These are phyloP conservation scores for Phalanger gymnotis DNA, from an alignment of 2,797 vertebrate genomes.

Conservation along the genomic window DNA sequence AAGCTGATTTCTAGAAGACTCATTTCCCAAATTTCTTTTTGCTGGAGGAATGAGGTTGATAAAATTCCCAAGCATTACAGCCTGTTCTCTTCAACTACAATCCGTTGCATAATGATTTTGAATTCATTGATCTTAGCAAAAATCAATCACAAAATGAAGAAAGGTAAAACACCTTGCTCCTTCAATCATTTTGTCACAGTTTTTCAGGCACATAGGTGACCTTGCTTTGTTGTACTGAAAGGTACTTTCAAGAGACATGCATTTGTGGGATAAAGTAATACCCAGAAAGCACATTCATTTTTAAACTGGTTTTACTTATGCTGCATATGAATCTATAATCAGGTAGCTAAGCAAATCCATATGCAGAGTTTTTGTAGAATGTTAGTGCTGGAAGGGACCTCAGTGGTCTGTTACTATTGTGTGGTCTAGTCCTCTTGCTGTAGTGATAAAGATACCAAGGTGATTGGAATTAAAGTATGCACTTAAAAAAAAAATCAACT, in stretches of 20 bases:
- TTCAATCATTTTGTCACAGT: constrained; percentile 33
- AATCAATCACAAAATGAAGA: constrained; percentile 37
- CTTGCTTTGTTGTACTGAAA: background rate
- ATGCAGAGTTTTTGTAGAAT: background rate
- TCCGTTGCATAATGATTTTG: constrained; percentile 1
- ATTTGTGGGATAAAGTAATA: constrained; percentile 30
- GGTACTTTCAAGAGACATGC: constrained; percentile 17
- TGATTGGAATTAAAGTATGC: background rate
- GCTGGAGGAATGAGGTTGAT: constrained; percentile 13
- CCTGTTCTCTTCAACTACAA: constrained; percentile 44
- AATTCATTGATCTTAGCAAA: constrained; percentile 60
- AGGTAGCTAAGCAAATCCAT: constrained; percentile 10
- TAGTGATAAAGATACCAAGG: background rate
- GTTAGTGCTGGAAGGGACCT: background rate
- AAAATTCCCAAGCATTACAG: constrained; percentile 45
- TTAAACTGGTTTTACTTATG: constrained; percentile 42
- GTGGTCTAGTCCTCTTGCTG: background rate
- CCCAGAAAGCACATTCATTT: constrained; percentile 55
- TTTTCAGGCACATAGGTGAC: constrained; percentile 28
- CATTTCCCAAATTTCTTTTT: constrained; percentile 39
- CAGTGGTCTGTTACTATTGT: background rate
- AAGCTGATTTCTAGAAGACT: background rate
- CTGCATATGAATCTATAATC: constrained; percentile 24
- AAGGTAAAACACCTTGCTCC: constrained; percentile 20
- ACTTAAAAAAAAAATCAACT: background rate